phyloP scores from a whole-genome alignment of 1,140 invertebrate genomes.

The Laodelphax striatellus region DNA sequence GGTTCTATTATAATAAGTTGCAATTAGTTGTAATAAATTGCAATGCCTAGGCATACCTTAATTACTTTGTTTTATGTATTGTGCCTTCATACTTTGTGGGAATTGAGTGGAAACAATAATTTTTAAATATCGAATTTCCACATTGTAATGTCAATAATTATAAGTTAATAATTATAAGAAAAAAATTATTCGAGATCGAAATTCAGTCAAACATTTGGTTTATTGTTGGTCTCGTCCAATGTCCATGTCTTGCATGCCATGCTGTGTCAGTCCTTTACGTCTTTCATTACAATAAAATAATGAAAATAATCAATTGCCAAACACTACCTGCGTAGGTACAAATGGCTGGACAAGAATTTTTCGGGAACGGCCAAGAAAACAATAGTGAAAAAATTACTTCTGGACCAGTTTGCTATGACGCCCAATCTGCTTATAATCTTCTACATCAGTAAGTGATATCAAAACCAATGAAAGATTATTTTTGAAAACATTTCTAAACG shows the following conservation, averaged over 20 bases:
- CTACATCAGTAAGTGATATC: slow-evolving; percentile 32
- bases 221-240: too few species aligned
- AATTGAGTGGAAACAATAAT: too few species aligned
- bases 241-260: too few species aligned
- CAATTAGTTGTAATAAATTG: too few species aligned
- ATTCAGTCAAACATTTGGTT: slow-evolving; percentile 12
- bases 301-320: slow-evolving; percentile 8
- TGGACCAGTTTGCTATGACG: slow-evolving; percentile 69
- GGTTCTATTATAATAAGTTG: too few species aligned
- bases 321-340: slow-evolving; percentile 50
- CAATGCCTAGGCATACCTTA: too few species aligned
- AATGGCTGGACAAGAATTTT: slow-evolving; percentile 56
- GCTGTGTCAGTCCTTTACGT: neutral
- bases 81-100: too few species aligned
- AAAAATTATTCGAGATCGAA: too few species aligned
- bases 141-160: too few species aligned
- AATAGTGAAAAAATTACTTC: slow-evolving; percentile 53
- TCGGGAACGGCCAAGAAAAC: slow-evolving; percentile 47
- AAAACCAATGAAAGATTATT: neutral
- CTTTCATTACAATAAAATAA: neutral
- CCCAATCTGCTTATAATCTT: slow-evolving; percentile 55
- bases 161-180: too few species aligned
- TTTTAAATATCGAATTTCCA: too few species aligned
- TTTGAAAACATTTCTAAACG: neutral
- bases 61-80: too few species aligned